These are phyloP conservation scores for Battus philenor DNA, from an alignment of 1,140 invertebrate species.

Conservation along the genomic window DNA sequence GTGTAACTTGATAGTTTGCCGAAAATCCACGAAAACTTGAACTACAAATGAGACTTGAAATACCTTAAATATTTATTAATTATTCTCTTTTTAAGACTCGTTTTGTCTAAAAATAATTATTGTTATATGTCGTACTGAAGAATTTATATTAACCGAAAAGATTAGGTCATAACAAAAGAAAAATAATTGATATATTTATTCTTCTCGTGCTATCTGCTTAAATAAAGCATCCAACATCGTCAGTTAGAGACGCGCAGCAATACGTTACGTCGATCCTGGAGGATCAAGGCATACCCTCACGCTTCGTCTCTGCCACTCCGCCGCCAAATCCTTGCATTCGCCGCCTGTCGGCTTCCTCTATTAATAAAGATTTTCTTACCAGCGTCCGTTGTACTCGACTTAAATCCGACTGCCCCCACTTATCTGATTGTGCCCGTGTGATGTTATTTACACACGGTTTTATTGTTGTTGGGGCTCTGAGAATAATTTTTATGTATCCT, in stretches of 20 bases:
- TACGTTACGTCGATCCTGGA: slow-evolving; percentile 39
- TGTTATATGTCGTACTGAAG: no score
- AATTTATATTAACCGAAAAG: no score
- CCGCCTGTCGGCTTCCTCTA: slow-evolving; percentile 38
- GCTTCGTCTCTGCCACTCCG: slow-evolving; percentile 51
- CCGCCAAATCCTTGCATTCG: slow-evolving; percentile 26
- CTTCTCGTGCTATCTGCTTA: no score
- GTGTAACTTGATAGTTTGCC: no score
- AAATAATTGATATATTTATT: no score
- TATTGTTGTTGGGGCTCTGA: slow-evolving; percentile 10
- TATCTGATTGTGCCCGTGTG: slow-evolving; percentile 45
- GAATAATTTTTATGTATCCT: background rate
- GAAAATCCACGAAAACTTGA: no score
- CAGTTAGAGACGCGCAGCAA: slow-evolving; percentile 16
- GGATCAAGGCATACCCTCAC: slow-evolving; percentile 38
- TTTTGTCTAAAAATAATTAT: no score
- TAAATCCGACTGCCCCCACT: slow-evolving; percentile 24
- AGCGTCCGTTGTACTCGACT: slow-evolving; percentile 32
- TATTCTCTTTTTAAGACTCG: no score
- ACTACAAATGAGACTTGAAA: no score
- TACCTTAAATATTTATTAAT: no score
- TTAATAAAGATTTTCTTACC: slow-evolving; percentile 68
- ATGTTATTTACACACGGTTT: slow-evolving; percentile 47
- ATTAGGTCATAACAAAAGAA: no score
- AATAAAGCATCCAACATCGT: slow-evolving; percentile 4